Conservation (phyloP, 1,140 invertebrate species). For the Tetragonula clypearis region DNA sequence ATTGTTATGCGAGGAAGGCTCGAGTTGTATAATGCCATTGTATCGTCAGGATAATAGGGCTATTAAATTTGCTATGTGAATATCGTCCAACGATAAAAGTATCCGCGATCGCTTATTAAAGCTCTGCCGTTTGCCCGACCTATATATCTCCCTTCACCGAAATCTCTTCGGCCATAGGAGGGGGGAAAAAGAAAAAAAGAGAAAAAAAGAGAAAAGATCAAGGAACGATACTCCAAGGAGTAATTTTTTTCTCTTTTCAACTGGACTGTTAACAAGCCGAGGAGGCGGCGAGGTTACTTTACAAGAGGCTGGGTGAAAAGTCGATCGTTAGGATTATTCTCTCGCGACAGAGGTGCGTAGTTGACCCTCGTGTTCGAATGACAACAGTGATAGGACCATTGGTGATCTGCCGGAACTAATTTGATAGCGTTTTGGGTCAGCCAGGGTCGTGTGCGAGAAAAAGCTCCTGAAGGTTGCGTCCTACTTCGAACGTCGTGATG, state of each 20-base stretch:
- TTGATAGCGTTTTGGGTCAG: constrained; percentile 54
- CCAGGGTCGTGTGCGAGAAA: constrained; percentile 41
- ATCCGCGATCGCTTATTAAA: constrained; percentile 35
- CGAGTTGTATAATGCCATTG: constrained; percentile 51
- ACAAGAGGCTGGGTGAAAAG: not conserved
- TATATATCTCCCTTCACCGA: fast-evolving
- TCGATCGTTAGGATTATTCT: constrained; percentile 4
- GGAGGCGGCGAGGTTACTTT: not conserved
- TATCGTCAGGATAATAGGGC: constrained; percentile 57
- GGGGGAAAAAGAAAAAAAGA: not conserved
- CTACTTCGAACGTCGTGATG: constrained; percentile 68
- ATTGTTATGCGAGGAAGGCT: constrained; percentile 55
- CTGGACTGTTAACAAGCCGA: not conserved
- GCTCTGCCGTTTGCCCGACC: not conserved
- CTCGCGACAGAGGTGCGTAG: not conserved
- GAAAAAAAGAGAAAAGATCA: not conserved
- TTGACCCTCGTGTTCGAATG: not conserved
- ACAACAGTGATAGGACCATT: not conserved
- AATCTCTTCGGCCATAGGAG: not conserved
- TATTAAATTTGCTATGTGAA: constrained; percentile 53
- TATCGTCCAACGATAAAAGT: constrained; percentile 44
- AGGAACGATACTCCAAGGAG: too few species aligned
- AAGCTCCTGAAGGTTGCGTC: constrained; percentile 64
- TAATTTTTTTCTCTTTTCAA: not conserved
- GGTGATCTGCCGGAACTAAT: constrained; percentile 46